Evolutionary conservation across 1,140 invertebrate species (phyloP), one percentile per base, ranked within the genome.

Genomic region (Subanguina moxae): DNA sequence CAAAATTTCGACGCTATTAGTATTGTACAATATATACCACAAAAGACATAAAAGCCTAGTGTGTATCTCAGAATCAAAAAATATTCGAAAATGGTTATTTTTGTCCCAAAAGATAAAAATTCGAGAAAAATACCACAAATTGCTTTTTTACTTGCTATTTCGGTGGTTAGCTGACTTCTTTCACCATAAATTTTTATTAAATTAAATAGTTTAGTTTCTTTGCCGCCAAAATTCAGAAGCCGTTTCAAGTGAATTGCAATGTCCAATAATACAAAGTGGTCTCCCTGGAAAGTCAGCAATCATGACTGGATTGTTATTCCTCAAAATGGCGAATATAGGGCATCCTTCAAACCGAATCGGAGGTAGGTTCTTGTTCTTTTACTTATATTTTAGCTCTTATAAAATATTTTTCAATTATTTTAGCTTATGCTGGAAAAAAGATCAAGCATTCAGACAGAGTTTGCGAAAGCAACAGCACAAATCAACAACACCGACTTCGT

Each of bases 321-420:
- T 80, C 25, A 71, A 67, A 65, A 46, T 78, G 25, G 78, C 69
- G 7, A 77, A 73, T 58, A 76, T 80, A 30, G 76, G 76, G 23
- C 66, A 56, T 62, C 68, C 77, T n/a, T 62, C 69, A 27, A 23
- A 27, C 25, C 23, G 32, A 5, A 11, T 38, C 32, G 32, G 32
- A 38, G 32, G 32, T 38, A 5, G 11, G 32, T 38, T 38, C 32
- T 38, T 11, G 3, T 38, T 38, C 11, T 38, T 5, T 5, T 5
- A 38, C 3, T 5, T 38, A 38, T 38, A 5, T 17, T 23, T 45
- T 15, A 32, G n/a, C n/a, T n/a, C n/a, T n/a, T n/a, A n/a, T n/a
- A n/a, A n/a, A n/a, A 52, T 52, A 15, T 32, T 68, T 17, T 43
- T 17, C 48, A 25, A 1, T 19, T 46, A 15, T n/a, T 38, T 21